Conservation (phyloP, 2,113 vertebrate species). For the Diadophis punctatus region DNA sequence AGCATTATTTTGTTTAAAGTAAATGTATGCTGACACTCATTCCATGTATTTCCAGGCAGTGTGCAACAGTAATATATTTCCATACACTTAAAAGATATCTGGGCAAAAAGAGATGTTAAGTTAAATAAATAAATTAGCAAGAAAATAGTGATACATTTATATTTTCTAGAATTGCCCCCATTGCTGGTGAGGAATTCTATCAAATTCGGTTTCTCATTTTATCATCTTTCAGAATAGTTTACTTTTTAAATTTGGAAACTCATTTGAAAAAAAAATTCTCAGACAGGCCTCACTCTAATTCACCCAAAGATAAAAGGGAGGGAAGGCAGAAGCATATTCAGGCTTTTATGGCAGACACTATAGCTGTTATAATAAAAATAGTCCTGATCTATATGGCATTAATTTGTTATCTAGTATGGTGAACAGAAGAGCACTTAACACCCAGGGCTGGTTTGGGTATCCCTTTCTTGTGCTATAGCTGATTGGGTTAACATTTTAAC, state of each 20-base stretch:
- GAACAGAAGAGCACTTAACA: neutral
- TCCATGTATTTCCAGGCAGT: neutral
- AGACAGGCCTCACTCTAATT: neutral
- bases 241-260: neutral
- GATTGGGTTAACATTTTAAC: neutral
- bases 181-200: neutral
- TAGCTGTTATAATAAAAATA: neutral
- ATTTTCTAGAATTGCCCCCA: neutral
- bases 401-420: neutral
- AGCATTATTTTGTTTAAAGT: neutral
- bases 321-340: neutral
- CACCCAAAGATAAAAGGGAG: neutral
- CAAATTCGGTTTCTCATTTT: neutral
- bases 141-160: neutral
- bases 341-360: neutral
- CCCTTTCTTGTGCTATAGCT: neutral
- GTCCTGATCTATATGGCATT: neutral
- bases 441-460: neutral
- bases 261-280: neutral
- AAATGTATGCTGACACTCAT: neutral
- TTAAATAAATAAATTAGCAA: neutral
- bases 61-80: neutral
- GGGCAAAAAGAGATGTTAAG: neutral
- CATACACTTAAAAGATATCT: neutral
- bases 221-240: neutral